A percentile compares a stretch with the other conserved stretches of the same genome.
These are phyloP conservation scores for Armadillidium nasatum DNA, from an alignment of 1,140 invertebrate genomes.

Conservation along the genomic window DNA sequence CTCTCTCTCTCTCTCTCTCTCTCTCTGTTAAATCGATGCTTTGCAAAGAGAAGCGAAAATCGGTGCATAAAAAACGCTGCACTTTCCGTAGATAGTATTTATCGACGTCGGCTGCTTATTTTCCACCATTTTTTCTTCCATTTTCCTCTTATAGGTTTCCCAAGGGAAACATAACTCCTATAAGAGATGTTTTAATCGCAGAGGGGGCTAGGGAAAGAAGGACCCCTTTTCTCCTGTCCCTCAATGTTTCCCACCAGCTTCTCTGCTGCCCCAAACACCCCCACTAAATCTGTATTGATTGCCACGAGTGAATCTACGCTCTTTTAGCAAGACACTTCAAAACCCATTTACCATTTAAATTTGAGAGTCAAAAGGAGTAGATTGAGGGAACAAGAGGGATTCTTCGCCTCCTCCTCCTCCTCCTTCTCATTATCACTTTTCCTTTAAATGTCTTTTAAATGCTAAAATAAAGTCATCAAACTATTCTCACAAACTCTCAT, in stretches of 20 bases:
- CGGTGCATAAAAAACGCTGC: not conserved
- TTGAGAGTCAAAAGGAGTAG: not conserved
- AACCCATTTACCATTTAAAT: not conserved
- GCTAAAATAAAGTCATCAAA: not conserved
- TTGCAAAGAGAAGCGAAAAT: not conserved
- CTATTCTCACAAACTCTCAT: not conserved
- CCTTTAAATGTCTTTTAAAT: not conserved
- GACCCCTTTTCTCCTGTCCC: not conserved
- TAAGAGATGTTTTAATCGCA: slow-evolving; percentile 10
- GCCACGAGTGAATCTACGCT: not conserved
- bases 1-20: too few species aligned
- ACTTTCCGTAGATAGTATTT: not conserved
- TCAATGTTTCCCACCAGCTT: not conserved
- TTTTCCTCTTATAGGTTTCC: slow-evolving; percentile 4
- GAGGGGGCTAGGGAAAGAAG: not conserved
- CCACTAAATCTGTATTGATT: slow-evolving; percentile 13
- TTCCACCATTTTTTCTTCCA: slow-evolving; percentile 8
- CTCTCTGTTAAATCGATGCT: too few species aligned
- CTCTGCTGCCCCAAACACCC: not conserved
- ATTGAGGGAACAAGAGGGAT: not conserved
- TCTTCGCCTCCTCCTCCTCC: not conserved
- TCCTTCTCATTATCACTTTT: not conserved
- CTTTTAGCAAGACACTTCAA: slow-evolving; percentile 1
- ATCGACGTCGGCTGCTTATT: not conserved
- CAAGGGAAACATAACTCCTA: not conserved